Conservation (phyloP, 2,113 vertebrate genomes). For the Gallinago media region DNA sequence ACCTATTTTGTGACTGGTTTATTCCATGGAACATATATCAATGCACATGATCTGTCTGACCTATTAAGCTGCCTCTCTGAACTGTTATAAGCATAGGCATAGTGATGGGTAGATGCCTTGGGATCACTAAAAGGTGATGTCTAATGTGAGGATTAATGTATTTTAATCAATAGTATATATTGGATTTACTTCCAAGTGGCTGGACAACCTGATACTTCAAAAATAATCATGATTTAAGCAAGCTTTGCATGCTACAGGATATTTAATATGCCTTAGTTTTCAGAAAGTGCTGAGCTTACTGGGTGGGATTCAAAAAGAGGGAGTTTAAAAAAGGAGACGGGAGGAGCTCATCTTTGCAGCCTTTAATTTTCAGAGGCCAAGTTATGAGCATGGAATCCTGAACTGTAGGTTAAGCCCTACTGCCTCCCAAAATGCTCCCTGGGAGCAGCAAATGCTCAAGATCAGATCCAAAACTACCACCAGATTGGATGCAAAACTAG, state of each 20-base stretch:
- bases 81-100: neutral
- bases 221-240: neutral
- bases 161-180: neutral
- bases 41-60: neutral
- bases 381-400: neutral
- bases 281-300: neutral
- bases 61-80: neutral
- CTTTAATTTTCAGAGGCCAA: constrained; percentile 21
- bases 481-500: neutral
- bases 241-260: neutral
- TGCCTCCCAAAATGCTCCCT: neutral
- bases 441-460: neutral
- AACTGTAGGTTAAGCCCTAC: neutral
- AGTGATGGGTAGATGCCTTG: neutral
- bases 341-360: neutral
- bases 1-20: neutral
- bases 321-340: neutral
- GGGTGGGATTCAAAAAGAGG: neutral
- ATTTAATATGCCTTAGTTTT: neutral
- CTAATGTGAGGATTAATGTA: neutral
- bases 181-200: neutral
- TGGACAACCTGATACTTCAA: neutral
- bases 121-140: neutral
- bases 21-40: neutral
- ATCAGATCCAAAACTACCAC: neutral